Evolutionary conservation across 2,797 vertebrate genomes (phyloP).

Genomic region (Ciconia nigra): DNA sequence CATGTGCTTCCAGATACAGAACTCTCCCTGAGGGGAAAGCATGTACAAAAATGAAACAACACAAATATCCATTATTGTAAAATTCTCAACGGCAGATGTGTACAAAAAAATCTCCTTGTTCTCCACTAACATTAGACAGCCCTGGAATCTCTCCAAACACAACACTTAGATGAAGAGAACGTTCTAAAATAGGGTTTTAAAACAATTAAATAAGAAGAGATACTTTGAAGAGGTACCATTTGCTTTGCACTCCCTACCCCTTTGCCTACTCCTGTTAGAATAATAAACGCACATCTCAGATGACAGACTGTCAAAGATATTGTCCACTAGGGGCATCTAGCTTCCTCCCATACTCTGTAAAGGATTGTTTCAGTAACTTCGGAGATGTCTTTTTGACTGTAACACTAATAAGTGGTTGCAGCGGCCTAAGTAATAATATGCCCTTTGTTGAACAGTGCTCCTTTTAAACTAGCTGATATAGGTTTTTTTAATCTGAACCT

Average conservation of each 20-base stretch:
- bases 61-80: slow-evolving; percentile 22
- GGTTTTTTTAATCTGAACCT: neutral
- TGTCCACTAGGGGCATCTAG: neutral
- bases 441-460: neutral
- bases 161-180: neutral
- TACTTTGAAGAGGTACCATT: neutral
- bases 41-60: slow-evolving; percentile 32
- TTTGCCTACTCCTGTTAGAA: neutral
- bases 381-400: neutral
- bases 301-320: neutral
- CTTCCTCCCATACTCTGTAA: neutral
- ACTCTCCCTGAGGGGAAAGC: slow-evolving; percentile 33
- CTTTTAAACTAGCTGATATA: neutral
- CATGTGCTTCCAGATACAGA: slow-evolving; percentile 23
- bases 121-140: neutral
- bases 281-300: neutral
- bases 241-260: neutral
- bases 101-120: neutral
- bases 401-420: neutral
- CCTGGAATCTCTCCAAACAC: slow-evolving; percentile 10
- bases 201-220: neutral
- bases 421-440: neutral
- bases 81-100: slow-evolving; percentile 7
- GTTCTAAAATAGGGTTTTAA: neutral
- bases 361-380: neutral